Base-by-base conservation (phyloP, 2,113 vertebrate genomes). In the Chaetops frenatus region DNA sequence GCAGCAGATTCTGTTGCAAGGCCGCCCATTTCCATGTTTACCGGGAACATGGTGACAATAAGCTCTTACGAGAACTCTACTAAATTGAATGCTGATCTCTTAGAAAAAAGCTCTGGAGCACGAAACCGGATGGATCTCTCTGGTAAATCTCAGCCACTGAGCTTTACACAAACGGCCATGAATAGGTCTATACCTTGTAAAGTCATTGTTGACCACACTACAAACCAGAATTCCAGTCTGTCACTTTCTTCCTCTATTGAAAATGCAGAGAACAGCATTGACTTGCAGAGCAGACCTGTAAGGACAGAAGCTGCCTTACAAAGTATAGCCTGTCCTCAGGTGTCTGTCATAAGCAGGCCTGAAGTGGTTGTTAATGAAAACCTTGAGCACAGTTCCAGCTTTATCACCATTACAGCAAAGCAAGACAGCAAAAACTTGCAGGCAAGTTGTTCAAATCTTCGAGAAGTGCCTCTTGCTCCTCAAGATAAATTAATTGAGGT, bases 171-270 rank as follows among this genome's bases (percentile, higher is more conserved):
- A 83, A 95, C 97, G 85, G 91, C 97, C 82, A 51, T 97, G 87
- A 98, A 98, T 80, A 97, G 98, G 94, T 98, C 98, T 6, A 98
- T 98, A 70, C 98, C 98, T 11, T 98, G 98, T 79, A 98, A 98
- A 95, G 98, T 98, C 90, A 98, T 98, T 58, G 98, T 98, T 29
- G 98, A 98, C 91, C 98, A 98, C 96, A 98, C 98, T 80, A 97
- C 98, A 7, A 98, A 98, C 25, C 94, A 98, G 89, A 98, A 98
- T 93, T 97, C 98, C 86, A 96, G 90, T 47, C 82, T 98, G 71
- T 97, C 98, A 6, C 97, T 98, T 85, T 91, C 97, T 33, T 92
- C 97, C 81, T 96, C 97, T 84, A 31, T 96, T 40, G 98, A 98
- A 91, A 97, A 93, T 3, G 7, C 91, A 28, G 98, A 98, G 84